These are phyloP conservation scores for Hippasteria phrygiana DNA, from an alignment of 53 echinoderm and acorn worm genomes.

Conservation along the genomic window DNA sequence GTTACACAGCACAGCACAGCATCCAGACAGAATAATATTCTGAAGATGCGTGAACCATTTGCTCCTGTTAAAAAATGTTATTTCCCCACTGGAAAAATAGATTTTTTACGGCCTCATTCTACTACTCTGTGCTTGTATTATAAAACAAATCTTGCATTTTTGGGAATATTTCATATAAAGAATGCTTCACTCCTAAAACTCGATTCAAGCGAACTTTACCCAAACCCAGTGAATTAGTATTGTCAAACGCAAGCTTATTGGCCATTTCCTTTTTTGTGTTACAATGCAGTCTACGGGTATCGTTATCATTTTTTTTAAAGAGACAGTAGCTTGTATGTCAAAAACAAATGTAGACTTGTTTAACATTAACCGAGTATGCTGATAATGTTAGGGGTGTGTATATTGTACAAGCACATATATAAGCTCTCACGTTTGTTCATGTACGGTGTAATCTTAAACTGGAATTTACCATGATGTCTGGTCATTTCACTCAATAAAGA, in stretches of 20 bases:
- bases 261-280: not conserved
- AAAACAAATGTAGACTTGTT: not conserved
- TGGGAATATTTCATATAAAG: no score
- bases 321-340: not conserved
- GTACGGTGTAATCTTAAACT: constrained; percentile 2
- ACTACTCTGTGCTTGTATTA: not conserved
- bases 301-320: constrained; percentile 37
- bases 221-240: not conserved
- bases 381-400: not conserved
- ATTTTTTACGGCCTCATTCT: not conserved
- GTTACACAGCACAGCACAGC: no score
- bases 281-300: constrained; percentile 65
- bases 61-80: not conserved
- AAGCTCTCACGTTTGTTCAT: constrained; percentile 1
- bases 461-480: constrained; percentile 29
- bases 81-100: not conserved
- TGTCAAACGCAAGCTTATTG: not conserved
- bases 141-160: no score
- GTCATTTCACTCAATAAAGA: constrained; percentile 53
- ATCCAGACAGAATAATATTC: not conserved
- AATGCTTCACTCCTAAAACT: not conserved
- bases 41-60: not conserved
- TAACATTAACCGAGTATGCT: no score
- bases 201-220: not conserved
- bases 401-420: constrained; percentile 25